Conservation (phyloP, 1,140 invertebrate species). For the Penaeus indicus region DNA sequence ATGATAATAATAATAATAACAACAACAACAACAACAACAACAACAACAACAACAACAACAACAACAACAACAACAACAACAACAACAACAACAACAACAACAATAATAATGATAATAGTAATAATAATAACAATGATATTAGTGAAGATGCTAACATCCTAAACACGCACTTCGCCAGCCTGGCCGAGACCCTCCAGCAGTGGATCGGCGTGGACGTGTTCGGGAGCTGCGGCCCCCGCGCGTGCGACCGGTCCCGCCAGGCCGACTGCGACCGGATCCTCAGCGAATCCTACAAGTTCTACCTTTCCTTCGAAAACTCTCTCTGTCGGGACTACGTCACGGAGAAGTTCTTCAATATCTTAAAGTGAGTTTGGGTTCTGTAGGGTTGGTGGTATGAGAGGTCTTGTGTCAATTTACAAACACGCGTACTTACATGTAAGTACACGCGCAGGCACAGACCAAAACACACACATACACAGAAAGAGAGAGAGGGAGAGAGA, state of each 20-base stretch:
- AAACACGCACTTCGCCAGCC: background rate
- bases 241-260: constrained; percentile 59
- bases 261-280: constrained; percentile 26
- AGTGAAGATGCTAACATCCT: no score
- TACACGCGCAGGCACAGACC: no score
- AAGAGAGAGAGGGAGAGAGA: constrained; percentile 70
- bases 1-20: no score
- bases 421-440: no score
- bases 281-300: constrained; percentile 70
- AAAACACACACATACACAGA: constrained; percentile 64
- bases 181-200: constrained; percentile 68
- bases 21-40: no score
- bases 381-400: background rate
- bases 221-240: constrained; percentile 70
- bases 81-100: no score
- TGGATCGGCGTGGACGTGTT: constrained; percentile 73
- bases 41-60: no score
- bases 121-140: no score
- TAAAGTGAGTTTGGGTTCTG: background rate
- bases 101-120: no score
- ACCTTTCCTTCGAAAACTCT: constrained; percentile 73
- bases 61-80: no score
- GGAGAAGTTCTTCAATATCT: constrained; percentile 68
- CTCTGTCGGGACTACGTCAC: constrained; percentile 69
- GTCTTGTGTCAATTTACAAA: no score